phyloP scores from a whole-genome alignment of 1,140 invertebrate genomes.

The Drosophila tropicalis region DNA sequence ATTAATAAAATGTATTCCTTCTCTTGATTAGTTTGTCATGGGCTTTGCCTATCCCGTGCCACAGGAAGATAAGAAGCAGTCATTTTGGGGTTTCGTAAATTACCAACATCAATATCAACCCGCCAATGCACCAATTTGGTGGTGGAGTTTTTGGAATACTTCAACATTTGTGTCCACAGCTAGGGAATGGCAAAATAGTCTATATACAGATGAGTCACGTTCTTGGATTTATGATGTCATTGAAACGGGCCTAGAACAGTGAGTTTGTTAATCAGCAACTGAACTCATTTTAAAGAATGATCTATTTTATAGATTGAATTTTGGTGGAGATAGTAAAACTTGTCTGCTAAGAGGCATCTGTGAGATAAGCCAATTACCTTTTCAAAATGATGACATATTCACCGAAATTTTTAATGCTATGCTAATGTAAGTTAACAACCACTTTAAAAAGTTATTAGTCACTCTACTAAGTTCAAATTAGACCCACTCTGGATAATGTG shows the following conservation, averaged over 20 bases:
- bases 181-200: slow-evolving; percentile 49
- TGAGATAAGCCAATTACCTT: slow-evolving; percentile 63
- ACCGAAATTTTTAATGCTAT: slow-evolving; percentile 66
- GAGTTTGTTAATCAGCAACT: slow-evolving; percentile 16
- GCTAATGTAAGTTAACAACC: slow-evolving; percentile 53
- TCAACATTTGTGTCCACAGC: slow-evolving; percentile 67
- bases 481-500: slow-evolving; percentile 64
- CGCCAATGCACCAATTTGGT: slow-evolving; percentile 61
- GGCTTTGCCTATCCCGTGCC: slow-evolving; percentile 57
- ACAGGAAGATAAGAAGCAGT: slow-evolving; percentile 60
- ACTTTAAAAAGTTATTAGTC: too few relatives aligned
- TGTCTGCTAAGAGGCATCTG: slow-evolving; percentile 70
- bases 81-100: slow-evolving; percentile 66
- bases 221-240: slow-evolving; percentile 61
- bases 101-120: slow-evolving; percentile 65
- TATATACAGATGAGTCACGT: slow-evolving; percentile 54
- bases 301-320: slow-evolving; percentile 29
- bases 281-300: neutral
- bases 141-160: slow-evolving; percentile 79
- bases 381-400: slow-evolving; percentile 58
- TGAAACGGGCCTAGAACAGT: slow-evolving; percentile 61
- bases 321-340: slow-evolving; percentile 32
- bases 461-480: neutral
- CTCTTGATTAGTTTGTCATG: neutral
- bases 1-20: neutral